A percentile compares a stretch with the other conserved stretches of the same genome.
Conservation (phyloP, 2,113 vertebrate genomes). For the Lepidothrix coronata region DNA sequence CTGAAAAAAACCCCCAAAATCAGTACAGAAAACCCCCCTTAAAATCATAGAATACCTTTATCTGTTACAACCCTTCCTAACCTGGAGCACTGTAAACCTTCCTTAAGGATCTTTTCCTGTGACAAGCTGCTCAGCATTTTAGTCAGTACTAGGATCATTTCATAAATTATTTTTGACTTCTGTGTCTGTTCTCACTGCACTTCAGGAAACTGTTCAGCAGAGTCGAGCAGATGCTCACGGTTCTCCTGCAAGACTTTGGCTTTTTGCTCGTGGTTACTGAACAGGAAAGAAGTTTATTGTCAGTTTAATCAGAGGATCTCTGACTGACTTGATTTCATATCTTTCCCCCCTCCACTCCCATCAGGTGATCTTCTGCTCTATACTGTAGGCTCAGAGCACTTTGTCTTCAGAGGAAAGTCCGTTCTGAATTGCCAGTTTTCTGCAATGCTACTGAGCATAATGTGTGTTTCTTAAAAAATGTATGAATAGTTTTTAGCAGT, state of each 20-base stretch:
- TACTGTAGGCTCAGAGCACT: neutral
- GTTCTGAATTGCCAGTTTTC: neutral
- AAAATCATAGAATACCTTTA: neutral
- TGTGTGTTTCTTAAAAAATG: neutral
- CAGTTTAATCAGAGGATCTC: neutral
- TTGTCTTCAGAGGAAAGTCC: neutral
- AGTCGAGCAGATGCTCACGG: neutral
- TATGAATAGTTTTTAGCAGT: neutral
- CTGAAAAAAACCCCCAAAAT: neutral
- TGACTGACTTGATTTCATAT: neutral
- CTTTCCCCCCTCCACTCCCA: neutral
- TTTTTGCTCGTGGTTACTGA: neutral
- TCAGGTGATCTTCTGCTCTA: neutral
- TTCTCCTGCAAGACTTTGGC: neutral
- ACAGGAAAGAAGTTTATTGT: neutral
- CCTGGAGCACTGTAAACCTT: neutral
- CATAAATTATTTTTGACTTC: neutral
- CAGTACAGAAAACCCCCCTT: neutral
- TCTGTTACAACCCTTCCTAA: neutral
- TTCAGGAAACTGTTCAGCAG: neutral
- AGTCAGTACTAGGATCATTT: neutral
- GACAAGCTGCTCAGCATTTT: neutral
- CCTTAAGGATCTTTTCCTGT: neutral
- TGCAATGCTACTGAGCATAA: neutral
- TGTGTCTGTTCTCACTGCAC: neutral